phyloP scores from a whole-genome alignment of 2,888 invertebrate genomes.

The Rhagonycha fulva region DNA sequence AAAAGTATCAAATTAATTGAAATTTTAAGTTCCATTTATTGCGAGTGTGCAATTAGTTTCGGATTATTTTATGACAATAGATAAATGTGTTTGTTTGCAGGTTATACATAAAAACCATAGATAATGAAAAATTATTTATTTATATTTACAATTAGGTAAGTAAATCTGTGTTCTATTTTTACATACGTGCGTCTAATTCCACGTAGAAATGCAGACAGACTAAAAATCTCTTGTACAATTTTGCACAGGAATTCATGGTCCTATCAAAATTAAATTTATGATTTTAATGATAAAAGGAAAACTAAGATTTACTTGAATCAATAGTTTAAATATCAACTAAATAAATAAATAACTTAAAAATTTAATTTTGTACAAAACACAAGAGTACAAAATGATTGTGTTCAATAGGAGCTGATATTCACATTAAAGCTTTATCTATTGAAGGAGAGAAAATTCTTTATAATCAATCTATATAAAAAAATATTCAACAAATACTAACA shows the following conservation, averaged over 20 bases:
- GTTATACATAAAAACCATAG: neutral
- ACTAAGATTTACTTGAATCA: neutral
- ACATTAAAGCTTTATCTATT: neutral
- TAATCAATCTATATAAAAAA: neutral
- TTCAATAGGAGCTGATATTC: neutral
- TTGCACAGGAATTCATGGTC: neutral
- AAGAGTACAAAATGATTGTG: neutral
- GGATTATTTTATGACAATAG: no score
- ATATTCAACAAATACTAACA: neutral
- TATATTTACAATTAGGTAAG: constrained; percentile 30
- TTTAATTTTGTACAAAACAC: neutral
- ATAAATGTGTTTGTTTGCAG: neutral
- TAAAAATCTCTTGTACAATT: neutral
- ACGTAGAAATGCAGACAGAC: constrained; percentile 2
- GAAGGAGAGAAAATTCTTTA: neutral
- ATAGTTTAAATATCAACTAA: neutral
- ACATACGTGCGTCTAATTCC: constrained; percentile 26
- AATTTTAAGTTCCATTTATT: no score
- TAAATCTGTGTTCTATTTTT: constrained; percentile 24
- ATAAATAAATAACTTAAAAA: neutral
- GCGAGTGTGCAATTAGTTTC: no score
- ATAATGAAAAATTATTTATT: constrained; percentile 30
- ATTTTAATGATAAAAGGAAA: neutral
- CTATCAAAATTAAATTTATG: neutral
- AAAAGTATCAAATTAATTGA: no score